A percentile compares a stretch with the other conserved stretches of the same genome.
Conservation (phyloP, 2,113 vertebrate genomes). For the Oplegnathus fasciatus region DNA sequence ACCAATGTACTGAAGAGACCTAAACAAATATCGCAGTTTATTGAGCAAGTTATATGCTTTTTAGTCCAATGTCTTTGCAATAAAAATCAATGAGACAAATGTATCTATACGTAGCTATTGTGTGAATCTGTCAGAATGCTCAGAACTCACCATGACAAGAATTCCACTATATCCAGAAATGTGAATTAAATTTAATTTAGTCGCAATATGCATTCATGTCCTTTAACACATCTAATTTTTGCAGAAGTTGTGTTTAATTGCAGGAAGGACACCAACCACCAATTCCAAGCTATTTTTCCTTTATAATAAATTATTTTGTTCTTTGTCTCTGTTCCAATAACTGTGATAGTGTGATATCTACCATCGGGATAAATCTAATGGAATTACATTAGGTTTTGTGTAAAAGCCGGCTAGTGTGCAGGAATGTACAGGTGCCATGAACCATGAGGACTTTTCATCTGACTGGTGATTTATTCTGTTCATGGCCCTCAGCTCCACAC, state of each 20-base stretch:
- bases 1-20: not conserved
- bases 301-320: not conserved
- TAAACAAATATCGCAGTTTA: not conserved
- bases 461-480: slow-evolving; percentile 49
- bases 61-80: not conserved
- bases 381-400: slow-evolving; percentile 5
- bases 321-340: not conserved
- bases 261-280: too few relatives aligned
- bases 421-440: slow-evolving; percentile 21
- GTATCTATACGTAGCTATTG: not conserved
- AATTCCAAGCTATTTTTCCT: too few relatives aligned
- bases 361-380: not conserved
- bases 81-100: not conserved
- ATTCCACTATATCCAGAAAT: not conserved
- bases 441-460: slow-evolving; percentile 31
- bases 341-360: not conserved
- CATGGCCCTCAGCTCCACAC: slow-evolving; percentile 20
- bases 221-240: too few relatives aligned
- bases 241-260: too few relatives aligned
- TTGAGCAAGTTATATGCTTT: not conserved
- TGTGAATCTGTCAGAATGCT: not conserved
- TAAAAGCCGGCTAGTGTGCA: not conserved
- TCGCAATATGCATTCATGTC: too few relatives aligned
- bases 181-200: not conserved
- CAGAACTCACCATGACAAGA: not conserved